Evolutionary conservation across 2,888 invertebrate species (phyloP).

Genomic region (Epinotia ramella): DNA sequence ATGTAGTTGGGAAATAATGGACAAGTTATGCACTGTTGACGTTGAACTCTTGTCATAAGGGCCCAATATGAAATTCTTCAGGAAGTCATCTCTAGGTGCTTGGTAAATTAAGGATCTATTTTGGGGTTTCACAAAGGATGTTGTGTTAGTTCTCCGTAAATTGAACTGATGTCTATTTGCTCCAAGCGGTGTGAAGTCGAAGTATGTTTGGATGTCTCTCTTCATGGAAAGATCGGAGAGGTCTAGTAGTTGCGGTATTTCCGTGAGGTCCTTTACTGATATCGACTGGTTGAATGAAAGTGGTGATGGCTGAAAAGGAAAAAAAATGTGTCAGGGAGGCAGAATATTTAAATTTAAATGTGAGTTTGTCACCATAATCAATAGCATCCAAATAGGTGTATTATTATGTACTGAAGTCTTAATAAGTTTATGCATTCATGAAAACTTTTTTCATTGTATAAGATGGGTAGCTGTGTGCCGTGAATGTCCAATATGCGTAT

Average conservation of each 20-base stretch:
- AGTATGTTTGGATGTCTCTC: slow-evolving; percentile 59
- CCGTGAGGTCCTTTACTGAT: slow-evolving; percentile 56
- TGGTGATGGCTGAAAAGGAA: slow-evolving; percentile 63
- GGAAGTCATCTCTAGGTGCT: slow-evolving; percentile 66
- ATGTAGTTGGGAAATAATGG: slow-evolving; percentile 60
- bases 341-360: background rate
- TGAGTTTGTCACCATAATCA: too few species aligned
- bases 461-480: too few species aligned
- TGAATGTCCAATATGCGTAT: too few species aligned
- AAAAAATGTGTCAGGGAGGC: slow-evolving; percentile 24
- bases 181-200: slow-evolving; percentile 72
- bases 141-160: slow-evolving; percentile 57
- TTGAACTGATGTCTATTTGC: slow-evolving; percentile 71
- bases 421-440: too few species aligned
- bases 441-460: too few species aligned
- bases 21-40: slow-evolving; percentile 63
- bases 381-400: too few species aligned
- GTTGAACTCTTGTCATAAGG: slow-evolving; percentile 61
- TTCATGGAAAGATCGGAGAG: slow-evolving; percentile 65
- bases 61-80: slow-evolving; percentile 66
- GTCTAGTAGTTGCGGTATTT: slow-evolving; percentile 71
- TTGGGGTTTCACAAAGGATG: slow-evolving; percentile 60
- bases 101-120: slow-evolving; percentile 57
- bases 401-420: too few species aligned
- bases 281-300: slow-evolving; percentile 53